These are phyloP conservation scores for Unio pictorum DNA, from an alignment of 2,888 invertebrate species.

Conservation along the genomic window DNA sequence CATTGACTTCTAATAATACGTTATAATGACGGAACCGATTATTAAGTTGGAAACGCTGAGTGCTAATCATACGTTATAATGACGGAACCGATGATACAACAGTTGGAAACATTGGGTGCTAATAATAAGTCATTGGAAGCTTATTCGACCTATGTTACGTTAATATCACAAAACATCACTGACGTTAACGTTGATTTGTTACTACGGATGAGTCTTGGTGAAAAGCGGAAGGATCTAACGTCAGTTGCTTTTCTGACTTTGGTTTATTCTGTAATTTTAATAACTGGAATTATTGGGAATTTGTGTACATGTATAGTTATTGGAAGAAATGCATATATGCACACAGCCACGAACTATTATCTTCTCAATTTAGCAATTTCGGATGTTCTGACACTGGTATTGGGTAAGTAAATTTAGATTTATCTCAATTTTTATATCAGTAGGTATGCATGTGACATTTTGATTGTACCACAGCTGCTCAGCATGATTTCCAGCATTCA, in stretches of 20 bases:
- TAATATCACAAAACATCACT: conserved; percentile 8
- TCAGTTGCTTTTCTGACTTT: conserved; percentile 59
- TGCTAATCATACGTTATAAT: too few relatives aligned
- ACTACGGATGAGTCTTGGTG: conserved; percentile 37
- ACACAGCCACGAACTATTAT: conserved; percentile 93
- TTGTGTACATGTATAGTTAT: conserved; percentile 89
- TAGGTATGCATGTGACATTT: too few relatives aligned
- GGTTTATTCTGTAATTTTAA: conserved; percentile 79
- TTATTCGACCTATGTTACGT: too few relatives aligned
- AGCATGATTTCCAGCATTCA: too few relatives aligned
- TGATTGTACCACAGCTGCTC: too few relatives aligned
- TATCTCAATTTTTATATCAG: not conserved
- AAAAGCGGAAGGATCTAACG: conserved; percentile 48
- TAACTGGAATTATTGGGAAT: conserved; percentile 88
- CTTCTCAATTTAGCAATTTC: conserved; percentile 90
- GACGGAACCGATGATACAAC: too few relatives aligned
- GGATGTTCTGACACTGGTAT: conserved; percentile 83
- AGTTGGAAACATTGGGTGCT: too few relatives aligned
- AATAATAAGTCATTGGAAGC: too few relatives aligned
- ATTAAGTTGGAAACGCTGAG: too few relatives aligned
- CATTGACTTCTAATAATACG: too few relatives aligned
- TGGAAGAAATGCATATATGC: conserved; percentile 84
- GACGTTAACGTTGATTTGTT: conserved; percentile 7
- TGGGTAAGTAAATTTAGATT: conserved; percentile 74
- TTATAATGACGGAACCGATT: too few relatives aligned